Base-by-base conservation (phyloP, 2,888 invertebrate genomes). In the Zelleria hepariella region DNA sequence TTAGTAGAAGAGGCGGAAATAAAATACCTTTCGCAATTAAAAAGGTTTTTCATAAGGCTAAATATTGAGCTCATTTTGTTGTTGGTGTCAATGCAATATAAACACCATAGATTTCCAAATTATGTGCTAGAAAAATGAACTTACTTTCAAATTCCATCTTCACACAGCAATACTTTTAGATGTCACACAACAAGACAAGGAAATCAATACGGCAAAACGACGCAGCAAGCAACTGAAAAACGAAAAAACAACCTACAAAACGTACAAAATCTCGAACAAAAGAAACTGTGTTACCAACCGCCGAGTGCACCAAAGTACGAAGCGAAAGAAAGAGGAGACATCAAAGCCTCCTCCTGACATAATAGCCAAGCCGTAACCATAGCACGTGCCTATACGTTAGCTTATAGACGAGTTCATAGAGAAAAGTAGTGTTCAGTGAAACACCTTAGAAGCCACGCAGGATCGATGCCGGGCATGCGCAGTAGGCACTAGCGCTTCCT, bases 391-490 rank as follows among this genome's bases (percentile, higher is more conserved):
- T 60, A 58, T 2, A 10, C 32, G 32, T 2, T 32, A 32, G 32
- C 62, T 63, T 68, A 65, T 64, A 66, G 69, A 74, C 69, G 15
- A 73, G 71, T 24, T 10, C 49, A 26, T 26, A 68, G 67, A 72
- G 73, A 73, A 74, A 75, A 74, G 74, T 73, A 74, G 73, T 75
- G 76, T 74, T 74, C 69, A 77, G 73, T 73, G 70, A 79, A 77
- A 80, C 77, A 82, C 81, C 80, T 79, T 77, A 72, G 68, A 69
- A 69, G 74, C 73, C 76, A 77, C 68, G 77, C 75, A 76, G 78
- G 87, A 88, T 89, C 89, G 89, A 89, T 89, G 69, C 60, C 77
- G 71, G 66, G 81, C 88, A 81, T 86, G 88, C 89, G 89, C 88
- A 75, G 49, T 68, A 32, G 48, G 55, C 10, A 26, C 60, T 66